Conservation (phyloP, 2,888 invertebrate species). For the Anticlea derivata region DNA sequence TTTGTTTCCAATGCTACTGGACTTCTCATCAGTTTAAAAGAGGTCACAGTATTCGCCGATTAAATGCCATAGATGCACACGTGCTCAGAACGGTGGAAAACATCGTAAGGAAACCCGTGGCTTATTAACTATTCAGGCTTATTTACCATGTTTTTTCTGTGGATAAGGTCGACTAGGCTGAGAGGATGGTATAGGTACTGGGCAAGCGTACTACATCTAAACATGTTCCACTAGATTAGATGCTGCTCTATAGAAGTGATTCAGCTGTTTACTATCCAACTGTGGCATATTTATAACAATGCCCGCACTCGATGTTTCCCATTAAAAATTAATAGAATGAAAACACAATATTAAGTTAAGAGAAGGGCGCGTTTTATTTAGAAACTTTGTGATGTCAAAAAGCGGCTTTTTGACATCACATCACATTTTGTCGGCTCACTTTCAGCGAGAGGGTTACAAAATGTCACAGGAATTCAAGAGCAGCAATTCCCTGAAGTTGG, state of each 20-base stretch:
- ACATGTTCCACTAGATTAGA: not conserved
- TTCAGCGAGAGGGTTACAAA: conserved; percentile 35
- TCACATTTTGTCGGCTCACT: too few relatives aligned
- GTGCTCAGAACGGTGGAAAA: too few relatives aligned
- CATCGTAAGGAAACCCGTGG: too few relatives aligned
- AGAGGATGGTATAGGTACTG: too few relatives aligned
- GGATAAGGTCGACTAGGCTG: too few relatives aligned
- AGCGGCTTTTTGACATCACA: conserved; percentile 36
- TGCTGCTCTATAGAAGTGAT: not conserved
- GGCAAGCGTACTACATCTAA: too few relatives aligned
- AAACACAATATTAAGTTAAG: conserved; percentile 48
- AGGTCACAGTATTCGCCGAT: not conserved
- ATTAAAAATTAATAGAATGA: conserved; percentile 69
- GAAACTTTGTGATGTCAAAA: conserved; percentile 34
- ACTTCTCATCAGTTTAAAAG: not conserved
- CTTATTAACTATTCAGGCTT: too few relatives aligned
- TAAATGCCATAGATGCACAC: not conserved
- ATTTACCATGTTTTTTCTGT: too few relatives aligned
- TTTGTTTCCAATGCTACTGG: not conserved
- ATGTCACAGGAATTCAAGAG: conserved; percentile 36
- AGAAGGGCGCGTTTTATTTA: conserved; percentile 36
- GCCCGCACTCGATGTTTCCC: conserved; percentile 65
- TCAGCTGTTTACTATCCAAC: not conserved
- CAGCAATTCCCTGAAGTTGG: conserved; percentile 3
- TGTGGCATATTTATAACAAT: conserved; percentile 68